Evolutionary conservation across 2,888 invertebrate species (phyloP), one percentile per base, ranked within the genome.

Genomic region (Linnaemya vulpina): DNA sequence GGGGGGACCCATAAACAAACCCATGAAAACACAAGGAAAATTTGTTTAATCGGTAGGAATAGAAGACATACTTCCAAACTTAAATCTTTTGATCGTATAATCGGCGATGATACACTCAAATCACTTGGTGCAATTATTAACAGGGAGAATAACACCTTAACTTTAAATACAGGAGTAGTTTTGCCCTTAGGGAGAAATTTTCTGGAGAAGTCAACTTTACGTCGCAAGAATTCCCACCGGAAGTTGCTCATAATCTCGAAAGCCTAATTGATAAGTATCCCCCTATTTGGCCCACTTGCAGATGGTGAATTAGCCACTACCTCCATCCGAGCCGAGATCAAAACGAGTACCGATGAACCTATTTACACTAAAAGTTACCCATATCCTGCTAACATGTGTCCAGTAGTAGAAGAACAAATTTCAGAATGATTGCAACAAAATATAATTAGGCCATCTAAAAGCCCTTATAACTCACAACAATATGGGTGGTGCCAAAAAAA

Each of bases 291-390:
- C 5, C 49, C 49, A n/a, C 5, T 70, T 1, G 46, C 17, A 9
- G 30, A 11, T 0, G 46, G 60, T 30, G 60, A 73, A 43, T 30
- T 73, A 13, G 17, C 25, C 7, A 46, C 17, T 5, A 30, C 43
- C 3, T 13, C n/a, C 15, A 35, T 73, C 7, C 8, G 35, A 25
- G 55, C 60, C 3, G 60, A 88, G 55, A 92, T 92, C 10, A 84
- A 85, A 43, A 90, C 89, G 3, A 87, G 79, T 0, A 86, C 88
- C 5, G 70, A 87, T 13, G 83, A 84, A 3, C 91, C 90, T 0
- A 88, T 91, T 1, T 89, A 88, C 62, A 84, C 89, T 90, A 91
- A 88, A 87, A 88, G 46, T 1, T 91, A 92, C 81, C 86, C 91
- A 5, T 91, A 91, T 73, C 92, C 91, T 0, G 87, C 89, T 25